phyloP scores from a whole-genome alignment of 37 sponge, comb jelly and placozoan species.

The Halichondria panicea region DNA sequence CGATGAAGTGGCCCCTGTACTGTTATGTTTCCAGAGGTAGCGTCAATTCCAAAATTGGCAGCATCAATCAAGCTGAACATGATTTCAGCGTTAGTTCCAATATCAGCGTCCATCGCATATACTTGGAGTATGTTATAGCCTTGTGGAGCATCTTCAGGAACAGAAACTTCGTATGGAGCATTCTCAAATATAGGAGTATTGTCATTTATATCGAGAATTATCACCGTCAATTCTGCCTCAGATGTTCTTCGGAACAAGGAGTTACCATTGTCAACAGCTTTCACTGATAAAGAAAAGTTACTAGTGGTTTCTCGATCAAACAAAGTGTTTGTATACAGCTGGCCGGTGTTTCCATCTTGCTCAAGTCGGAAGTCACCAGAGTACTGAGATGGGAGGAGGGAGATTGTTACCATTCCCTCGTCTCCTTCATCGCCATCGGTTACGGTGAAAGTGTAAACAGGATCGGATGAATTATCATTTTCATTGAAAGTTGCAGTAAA shows the following conservation, averaged over 20 bases:
- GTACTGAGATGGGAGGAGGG: conserved; percentile 19
- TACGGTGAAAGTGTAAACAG: conserved; percentile 22
- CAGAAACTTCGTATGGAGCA: conserved; percentile 36
- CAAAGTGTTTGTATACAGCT: background rate
- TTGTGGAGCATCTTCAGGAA: conserved; percentile 38
- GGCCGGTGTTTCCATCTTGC: background rate
- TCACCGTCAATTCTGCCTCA: background rate
- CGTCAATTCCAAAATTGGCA: conserved; percentile 38
- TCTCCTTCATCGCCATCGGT: conserved; percentile 64
- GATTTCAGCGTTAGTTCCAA: conserved; percentile 29
- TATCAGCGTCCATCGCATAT: conserved; percentile 36
- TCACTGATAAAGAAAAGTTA: conserved; percentile 45
- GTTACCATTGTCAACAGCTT: conserved; percentile 46
- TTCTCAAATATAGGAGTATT: conserved; percentile 43
- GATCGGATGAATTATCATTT: conserved; percentile 15
- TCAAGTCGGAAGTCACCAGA: conserved; percentile 29
- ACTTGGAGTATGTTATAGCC: conserved; percentile 30
- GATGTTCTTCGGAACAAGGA: conserved; percentile 24
- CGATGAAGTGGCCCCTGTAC: conserved; percentile 4
- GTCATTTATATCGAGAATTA: conserved; percentile 44
- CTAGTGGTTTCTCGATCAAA: conserved; percentile 54
- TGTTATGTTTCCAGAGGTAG: conserved; percentile 28
- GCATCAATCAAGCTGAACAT: conserved; percentile 13
- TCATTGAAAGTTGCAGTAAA: conserved; percentile 32
- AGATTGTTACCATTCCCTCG: conserved; percentile 35